Percentiles rank a stretch among this genome's conserved stretches.
These are phyloP conservation scores for Tetanocera ferruginea DNA, from an alignment of 2,888 invertebrate genomes.

Conservation along the genomic window DNA sequence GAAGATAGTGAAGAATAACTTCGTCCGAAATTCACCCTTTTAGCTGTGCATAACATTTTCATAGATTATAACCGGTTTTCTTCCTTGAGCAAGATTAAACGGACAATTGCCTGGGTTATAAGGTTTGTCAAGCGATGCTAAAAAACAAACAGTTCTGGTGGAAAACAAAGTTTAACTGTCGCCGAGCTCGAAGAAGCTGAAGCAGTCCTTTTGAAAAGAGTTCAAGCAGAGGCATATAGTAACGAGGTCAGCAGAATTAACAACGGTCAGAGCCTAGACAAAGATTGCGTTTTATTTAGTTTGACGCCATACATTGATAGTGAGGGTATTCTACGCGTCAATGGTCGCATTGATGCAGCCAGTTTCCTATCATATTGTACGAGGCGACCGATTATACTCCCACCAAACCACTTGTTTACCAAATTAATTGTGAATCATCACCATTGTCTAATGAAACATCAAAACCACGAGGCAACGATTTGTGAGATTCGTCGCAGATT, in stretches of 20 bases:
- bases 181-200: background rate
- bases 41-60: background rate
- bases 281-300: background rate
- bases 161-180: background rate
- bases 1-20: background rate
- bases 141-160: background rate
- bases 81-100: background rate
- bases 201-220: background rate
- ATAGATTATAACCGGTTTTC: background rate
- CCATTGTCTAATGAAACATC: conserved; percentile 39
- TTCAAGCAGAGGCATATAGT: background rate
- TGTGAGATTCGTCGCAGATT: conserved; percentile 30
- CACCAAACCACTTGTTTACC: conserved; percentile 38
- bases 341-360: conserved; percentile 39
- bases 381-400: conserved; percentile 42
- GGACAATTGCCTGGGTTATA: background rate
- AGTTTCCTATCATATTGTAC: conserved; percentile 40
- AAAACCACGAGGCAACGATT: conserved; percentile 44
- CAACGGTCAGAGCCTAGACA: background rate
- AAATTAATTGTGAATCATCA: conserved; percentile 25
- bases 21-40: background rate
- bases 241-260: background rate
- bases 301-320: background rate
- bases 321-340: no score
- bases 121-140: background rate